Percentiles rank a stretch among this genome's conserved stretches.
These are phyloP conservation scores for Macaca fascicularis DNA, from an alignment of 2,113 vertebrate genomes.

Conservation along the genomic window T2T-MFA8v1.1 NC_088391.1:58406501-58407000, in stretches of 20 bases:
- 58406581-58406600: background rate
- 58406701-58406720: background rate
- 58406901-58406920: background rate
- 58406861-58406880: background rate
- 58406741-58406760: background rate
- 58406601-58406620: background rate
- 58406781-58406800: background rate
- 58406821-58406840: background rate
- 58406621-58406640: background rate
- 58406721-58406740: background rate
- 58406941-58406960: background rate
- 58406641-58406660: background rate
- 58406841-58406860: background rate
- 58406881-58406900: background rate
- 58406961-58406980: background rate
- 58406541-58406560: background rate
- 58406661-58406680: background rate
- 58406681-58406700: rapidly evolving
- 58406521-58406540: background rate
- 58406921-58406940: background rate
- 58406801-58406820: background rate
- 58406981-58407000: background rate
- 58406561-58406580: background rate
- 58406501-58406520: background rate
- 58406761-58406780: background rate